Evolutionary conservation across 1,140 invertebrate genomes (phyloP), one percentile per base, ranked within the genome.

Genomic region (Drosophila parabipectinata): DNA sequence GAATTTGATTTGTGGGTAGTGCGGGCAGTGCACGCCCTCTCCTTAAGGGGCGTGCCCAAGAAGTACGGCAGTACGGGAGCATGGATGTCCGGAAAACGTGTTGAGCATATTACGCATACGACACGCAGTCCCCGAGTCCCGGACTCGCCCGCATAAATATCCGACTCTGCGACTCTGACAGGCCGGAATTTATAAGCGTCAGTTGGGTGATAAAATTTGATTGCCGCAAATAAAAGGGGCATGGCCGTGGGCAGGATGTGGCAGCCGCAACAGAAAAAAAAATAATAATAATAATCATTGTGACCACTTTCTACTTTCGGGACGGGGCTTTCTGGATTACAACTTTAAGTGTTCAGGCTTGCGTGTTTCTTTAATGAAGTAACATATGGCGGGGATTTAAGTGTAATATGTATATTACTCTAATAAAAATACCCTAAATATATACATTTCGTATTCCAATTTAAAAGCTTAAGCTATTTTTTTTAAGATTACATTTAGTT

Each of bases 181-280:
- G 79, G 52, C 47, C 58, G 48, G 72, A 83, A 83, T 83, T 83
- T 83, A 83, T 83, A 83, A 83, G 79, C 79, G 80, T 83, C 79
- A 79, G 79, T 76, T 83, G 79, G 71, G 79, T 73, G 71, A 83
- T 83, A 83, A 83, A 83, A 83, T 79, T 83, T 83, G 79, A 83
- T 83, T 83, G 79, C 75, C 64, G 72, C 79, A 82, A 82, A 82
- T 82, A 82, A 82, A 82, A 57, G 32, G 32, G 52, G 39, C 53
- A 28, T 51, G 34, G 34, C 34, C 3, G 34, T 53, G 21, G 61
- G 30, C 30, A 61, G 34, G 24, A 47, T n/a, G 10, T 9, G 28
- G 21, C 7, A 10, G 18, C 8, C 15, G 8, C 32, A 10, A 30
- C 28, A 8, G 8, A 34, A 37, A 37, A 37, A 37, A 37, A 37